phyloP scores from a whole-genome alignment of 2,888 invertebrate species.

The Nomada hirtipes region DNA sequence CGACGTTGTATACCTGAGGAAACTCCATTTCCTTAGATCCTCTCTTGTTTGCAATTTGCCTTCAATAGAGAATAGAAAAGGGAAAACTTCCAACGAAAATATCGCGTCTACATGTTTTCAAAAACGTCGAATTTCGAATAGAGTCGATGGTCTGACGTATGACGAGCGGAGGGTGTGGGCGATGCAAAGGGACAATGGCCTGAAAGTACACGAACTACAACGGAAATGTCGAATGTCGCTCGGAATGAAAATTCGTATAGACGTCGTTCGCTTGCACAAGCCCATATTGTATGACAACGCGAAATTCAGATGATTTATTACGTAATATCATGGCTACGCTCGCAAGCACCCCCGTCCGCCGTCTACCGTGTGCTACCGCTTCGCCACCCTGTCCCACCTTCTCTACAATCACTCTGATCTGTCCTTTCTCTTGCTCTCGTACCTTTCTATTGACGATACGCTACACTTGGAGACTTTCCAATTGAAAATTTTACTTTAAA shows the following conservation, averaged over 20 bases:
- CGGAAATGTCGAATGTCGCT: slow-evolving; percentile 73
- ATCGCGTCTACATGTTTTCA: slow-evolving; percentile 22
- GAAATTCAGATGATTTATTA: slow-evolving; percentile 80
- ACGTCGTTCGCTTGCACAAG: slow-evolving; percentile 75
- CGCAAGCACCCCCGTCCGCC: slow-evolving; percentile 32
- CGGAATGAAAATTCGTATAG: slow-evolving; percentile 77
- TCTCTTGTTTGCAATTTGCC: too few relatives aligned
- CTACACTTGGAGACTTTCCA: slow-evolving; percentile 69
- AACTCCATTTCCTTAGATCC: not conserved
- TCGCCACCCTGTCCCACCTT: slow-evolving; percentile 8
- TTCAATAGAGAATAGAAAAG: too few relatives aligned
- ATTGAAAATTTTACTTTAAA: slow-evolving; percentile 79
- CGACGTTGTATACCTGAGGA: not conserved
- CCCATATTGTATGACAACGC: slow-evolving; percentile 77
- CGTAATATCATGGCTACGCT: slow-evolving; percentile 76
- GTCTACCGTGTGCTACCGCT: slow-evolving; percentile 17
- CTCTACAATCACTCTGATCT: slow-evolving; percentile 7
- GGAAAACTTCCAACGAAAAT: too few relatives aligned
- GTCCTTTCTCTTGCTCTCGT: slow-evolving; percentile 16
- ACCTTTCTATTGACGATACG: slow-evolving; percentile 38
- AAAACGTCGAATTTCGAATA: slow-evolving; percentile 48
- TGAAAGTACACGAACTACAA: slow-evolving; percentile 59
- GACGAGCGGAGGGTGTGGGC: slow-evolving; percentile 12
- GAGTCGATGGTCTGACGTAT: slow-evolving; percentile 43
- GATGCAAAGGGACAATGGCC: slow-evolving; percentile 22